Evolutionary conservation across 2,113 vertebrate species (phyloP).

Genomic region (Felis chaus): DNA sequence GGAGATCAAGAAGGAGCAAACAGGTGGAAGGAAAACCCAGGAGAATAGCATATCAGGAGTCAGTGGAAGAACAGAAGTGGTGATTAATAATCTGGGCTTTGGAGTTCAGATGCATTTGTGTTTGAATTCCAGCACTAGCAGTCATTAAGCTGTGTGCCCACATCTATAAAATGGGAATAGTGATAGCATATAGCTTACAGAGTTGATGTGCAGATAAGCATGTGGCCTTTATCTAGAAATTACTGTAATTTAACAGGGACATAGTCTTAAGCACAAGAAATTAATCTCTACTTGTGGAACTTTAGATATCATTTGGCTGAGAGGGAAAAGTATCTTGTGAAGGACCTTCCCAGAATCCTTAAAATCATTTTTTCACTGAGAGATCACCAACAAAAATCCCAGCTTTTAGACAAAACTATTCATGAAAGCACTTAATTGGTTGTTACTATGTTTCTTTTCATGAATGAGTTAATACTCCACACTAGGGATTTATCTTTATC

Average conservation of each 20-base stretch:
- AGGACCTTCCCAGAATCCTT: not conserved
- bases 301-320: not conserved
- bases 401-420: not conserved
- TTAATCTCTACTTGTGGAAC: not conserved
- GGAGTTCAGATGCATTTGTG: not conserved
- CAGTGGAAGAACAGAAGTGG: not conserved
- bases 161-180: not conserved
- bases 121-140: not conserved
- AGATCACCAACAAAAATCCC: not conserved
- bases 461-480: not conserved
- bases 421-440: not conserved
- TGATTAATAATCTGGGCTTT: not conserved
- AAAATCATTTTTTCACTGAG: slow-evolving; percentile 17
- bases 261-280: not conserved
- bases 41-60: not conserved
- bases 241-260: not conserved
- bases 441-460: not conserved
- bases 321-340: not conserved
- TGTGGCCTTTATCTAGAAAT: not conserved
- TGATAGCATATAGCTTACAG: not conserved
- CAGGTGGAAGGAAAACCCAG: not conserved
- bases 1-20: not conserved
- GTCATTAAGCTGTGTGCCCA: not conserved
- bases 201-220: not conserved
- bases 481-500: not conserved